Evolutionary conservation across 2,888 invertebrate species (phyloP).

Genomic region (Tetanocera ferruginea): DNA sequence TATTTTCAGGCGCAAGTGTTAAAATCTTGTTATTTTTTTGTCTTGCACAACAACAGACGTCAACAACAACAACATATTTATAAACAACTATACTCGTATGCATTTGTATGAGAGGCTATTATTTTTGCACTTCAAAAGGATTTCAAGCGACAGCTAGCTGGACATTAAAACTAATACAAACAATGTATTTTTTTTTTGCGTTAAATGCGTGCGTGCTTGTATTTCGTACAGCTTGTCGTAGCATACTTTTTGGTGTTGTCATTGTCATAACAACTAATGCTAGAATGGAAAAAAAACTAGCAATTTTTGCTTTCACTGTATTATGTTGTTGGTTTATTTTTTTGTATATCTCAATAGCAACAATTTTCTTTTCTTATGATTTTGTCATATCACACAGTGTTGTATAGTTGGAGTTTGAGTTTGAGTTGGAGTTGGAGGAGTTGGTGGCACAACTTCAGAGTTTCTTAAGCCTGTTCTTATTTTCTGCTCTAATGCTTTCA

Average conservation of each 20-base stretch:
- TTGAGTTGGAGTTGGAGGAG: no score
- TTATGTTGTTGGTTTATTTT: background rate
- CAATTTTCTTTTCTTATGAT: no score
- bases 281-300: background rate
- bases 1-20: background rate
- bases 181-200: no score
- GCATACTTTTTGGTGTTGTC: background rate
- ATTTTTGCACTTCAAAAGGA: conserved; percentile 7
- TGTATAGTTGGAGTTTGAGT: no score
- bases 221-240: background rate
- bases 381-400: no score
- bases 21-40: background rate
- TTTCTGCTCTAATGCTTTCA: conserved; percentile 6
- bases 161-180: background rate
- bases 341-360: background rate
- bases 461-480: background rate
- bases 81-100: no score
- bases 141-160: background rate
- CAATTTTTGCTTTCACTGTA: background rate
- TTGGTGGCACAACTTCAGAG: background rate
- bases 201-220: background rate
- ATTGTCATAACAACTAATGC: background rate
- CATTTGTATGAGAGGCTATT: background rate
- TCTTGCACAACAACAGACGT: background rate
- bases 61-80: background rate